Percentiles rank a stretch among this genome's conserved stretches.
Conservation (phyloP, 2,888 invertebrate genomes). For the Tenthredo mesomela region DNA sequence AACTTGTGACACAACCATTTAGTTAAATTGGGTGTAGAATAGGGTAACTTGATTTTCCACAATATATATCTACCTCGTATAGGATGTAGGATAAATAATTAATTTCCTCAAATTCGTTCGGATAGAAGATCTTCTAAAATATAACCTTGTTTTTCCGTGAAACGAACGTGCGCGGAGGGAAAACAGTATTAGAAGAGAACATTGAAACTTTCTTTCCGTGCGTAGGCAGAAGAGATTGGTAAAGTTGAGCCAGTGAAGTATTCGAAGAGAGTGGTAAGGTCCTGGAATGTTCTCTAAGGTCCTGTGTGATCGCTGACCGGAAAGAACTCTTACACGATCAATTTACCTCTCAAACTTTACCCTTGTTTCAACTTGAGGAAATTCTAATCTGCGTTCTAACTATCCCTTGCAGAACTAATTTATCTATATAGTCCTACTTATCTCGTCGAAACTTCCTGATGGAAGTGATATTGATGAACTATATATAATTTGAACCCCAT, state of each 20-base stretch:
- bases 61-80: too few relatives aligned
- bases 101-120: slow-evolving; percentile 44
- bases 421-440: background rate
- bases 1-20: background rate
- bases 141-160: slow-evolving; percentile 53
- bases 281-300: slow-evolving; percentile 33
- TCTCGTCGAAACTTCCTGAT: background rate
- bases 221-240: slow-evolving; percentile 57
- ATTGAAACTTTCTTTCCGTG: slow-evolving; percentile 44
- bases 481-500: background rate
- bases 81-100: slow-evolving; percentile 1
- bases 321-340: slow-evolving; percentile 55
- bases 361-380: slow-evolving; percentile 15
- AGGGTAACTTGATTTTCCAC: background rate
- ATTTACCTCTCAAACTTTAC: slow-evolving; percentile 47
- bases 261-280: slow-evolving; percentile 27
- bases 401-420: background rate
- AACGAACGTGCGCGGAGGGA: background rate
- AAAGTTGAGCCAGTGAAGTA: slow-evolving; percentile 56
- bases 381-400: slow-evolving; percentile 30
- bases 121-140: slow-evolving; percentile 47
- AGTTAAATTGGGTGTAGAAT: background rate
- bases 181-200: slow-evolving; percentile 45
- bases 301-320: slow-evolving; percentile 60
- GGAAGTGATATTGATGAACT: background rate